These are phyloP conservation scores for Eupithecia centaureata DNA, from an alignment of 2,888 invertebrate genomes.

Conservation along the genomic window DNA sequence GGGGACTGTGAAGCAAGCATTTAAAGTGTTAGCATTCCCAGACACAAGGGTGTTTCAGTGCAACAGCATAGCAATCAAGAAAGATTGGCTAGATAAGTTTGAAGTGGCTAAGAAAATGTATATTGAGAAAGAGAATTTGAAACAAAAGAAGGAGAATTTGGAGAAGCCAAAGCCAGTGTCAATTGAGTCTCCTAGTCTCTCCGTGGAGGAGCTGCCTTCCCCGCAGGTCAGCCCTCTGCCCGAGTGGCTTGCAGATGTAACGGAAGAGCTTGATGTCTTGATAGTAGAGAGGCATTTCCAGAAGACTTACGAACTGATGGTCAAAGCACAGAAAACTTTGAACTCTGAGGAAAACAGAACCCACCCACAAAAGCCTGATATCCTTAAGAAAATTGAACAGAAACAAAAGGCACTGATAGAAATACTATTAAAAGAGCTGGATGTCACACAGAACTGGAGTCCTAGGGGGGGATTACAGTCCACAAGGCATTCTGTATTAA, in stretches of 20 bases:
- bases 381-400: constrained; percentile 85
- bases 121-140: constrained; percentile 85
- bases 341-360: constrained; percentile 69
- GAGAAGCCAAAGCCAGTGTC: constrained; percentile 72
- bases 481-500: constrained; percentile 91
- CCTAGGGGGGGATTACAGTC: constrained; percentile 95
- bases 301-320: constrained; percentile 93
- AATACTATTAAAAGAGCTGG: constrained; percentile 94
- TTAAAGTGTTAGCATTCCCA: constrained; percentile 97
- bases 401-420: constrained; percentile 92
- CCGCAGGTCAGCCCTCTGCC: constrained; percentile 81
- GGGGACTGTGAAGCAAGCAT: constrained; percentile 95
- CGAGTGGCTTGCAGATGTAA: constrained; percentile 95
- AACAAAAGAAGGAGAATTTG: constrained; percentile 77
- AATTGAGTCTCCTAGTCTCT: constrained; percentile 77
- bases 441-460: constrained; percentile 95
- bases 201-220: constrained; percentile 74
- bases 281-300: constrained; percentile 98
- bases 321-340: constrained; percentile 76
- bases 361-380: constrained; percentile 71
- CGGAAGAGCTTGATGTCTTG: constrained; percentile 97
- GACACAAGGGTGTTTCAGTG: constrained; percentile 96
- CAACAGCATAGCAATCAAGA: constrained; percentile 90
- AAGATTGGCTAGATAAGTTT: constrained; percentile 97
- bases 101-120: constrained; percentile 94